These are phyloP conservation scores for Narcine bancroftii DNA, from an alignment of 2,113 vertebrate genomes.

Conservation along the genomic window DNA sequence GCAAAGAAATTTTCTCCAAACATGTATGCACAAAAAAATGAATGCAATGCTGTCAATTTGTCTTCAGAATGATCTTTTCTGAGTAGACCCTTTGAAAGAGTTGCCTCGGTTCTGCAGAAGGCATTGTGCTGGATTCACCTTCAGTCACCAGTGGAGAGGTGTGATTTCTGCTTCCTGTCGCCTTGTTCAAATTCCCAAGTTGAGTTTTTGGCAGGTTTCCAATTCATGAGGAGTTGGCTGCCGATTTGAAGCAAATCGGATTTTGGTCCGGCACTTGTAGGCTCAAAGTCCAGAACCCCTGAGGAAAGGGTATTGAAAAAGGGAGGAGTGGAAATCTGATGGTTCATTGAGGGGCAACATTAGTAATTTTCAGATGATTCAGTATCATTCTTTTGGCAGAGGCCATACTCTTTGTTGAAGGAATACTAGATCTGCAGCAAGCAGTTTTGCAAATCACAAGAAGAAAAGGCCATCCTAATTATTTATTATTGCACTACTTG, in stretches of 20 bases:
- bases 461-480: no score
- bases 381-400: background rate
- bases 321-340: background rate
- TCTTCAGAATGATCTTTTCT: background rate
- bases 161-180: background rate
- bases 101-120: background rate
- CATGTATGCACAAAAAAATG: background rate
- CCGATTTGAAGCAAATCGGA: no score
- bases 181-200: background rate
- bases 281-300: background rate
- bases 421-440: background rate
- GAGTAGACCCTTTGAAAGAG: background rate
- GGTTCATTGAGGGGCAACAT: background rate
- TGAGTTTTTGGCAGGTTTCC: background rate
- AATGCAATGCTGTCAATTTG: background rate
- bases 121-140: background rate
- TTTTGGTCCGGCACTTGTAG: no score
- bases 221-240: background rate
- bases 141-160: background rate
- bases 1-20: background rate
- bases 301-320: background rate
- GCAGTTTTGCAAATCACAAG: background rate
- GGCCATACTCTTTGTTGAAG: background rate
- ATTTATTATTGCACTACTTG: no score
- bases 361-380: background rate